Evolutionary conservation across 2,113 vertebrate genomes (phyloP).

Genomic region (Bothrops jararaca): DNA sequence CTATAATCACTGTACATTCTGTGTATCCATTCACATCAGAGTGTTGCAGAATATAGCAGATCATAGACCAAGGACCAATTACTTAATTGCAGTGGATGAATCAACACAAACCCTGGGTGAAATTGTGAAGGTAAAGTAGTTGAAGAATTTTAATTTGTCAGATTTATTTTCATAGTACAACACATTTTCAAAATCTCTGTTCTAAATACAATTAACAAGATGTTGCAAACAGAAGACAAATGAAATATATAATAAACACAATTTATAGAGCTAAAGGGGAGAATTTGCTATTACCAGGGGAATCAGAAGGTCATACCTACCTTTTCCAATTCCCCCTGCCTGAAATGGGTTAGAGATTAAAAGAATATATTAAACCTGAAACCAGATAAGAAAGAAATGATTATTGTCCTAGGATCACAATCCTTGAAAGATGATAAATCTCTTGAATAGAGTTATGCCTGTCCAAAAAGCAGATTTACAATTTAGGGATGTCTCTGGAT

Average conservation of each 20-base stretch:
- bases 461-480: neutral
- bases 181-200: neutral
- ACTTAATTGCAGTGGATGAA: slow-evolving; percentile 84
- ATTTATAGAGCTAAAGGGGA: neutral
- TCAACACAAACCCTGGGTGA: slow-evolving; percentile 78
- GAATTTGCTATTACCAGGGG: neutral
- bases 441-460: neutral
- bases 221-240: neutral
- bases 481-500: neutral
- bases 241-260: neutral
- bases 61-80: slow-evolving; percentile 71
- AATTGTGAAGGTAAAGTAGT: slow-evolving; percentile 76
- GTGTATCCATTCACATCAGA: slow-evolving; percentile 57
- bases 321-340: neutral
- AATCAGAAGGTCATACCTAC: neutral
- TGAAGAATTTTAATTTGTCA: neutral
- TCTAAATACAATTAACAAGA: neutral
- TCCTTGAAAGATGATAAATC: neutral
- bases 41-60: slow-evolving; percentile 85
- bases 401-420: neutral
- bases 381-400: neutral
- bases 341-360: neutral
- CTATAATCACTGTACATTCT: neutral
- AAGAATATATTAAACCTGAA: neutral
- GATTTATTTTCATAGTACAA: neutral